Evolutionary conservation across 2,113 vertebrate genomes (phyloP).

Genomic region (Pachypanchax playfairii): DNA sequence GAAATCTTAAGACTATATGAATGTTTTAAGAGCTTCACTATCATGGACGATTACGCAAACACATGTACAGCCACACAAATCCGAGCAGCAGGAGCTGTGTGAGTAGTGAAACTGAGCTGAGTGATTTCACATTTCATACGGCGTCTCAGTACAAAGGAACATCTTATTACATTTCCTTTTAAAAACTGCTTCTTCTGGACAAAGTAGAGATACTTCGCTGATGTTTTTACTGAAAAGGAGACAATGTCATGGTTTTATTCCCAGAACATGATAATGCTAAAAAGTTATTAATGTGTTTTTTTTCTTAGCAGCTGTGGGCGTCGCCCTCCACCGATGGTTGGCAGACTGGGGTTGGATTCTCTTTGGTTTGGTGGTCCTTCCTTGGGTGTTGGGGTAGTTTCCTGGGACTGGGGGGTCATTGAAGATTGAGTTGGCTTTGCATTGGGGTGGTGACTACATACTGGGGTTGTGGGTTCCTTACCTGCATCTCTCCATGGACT

Average conservation of each 20-base stretch:
- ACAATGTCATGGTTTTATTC: neutral
- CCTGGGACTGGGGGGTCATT: too few species aligned
- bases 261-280: too few species aligned
- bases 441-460: too few species aligned
- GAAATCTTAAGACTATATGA: slow-evolving; percentile 17
- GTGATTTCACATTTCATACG: slow-evolving; percentile 15
- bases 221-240: neutral
- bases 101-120: slow-evolving; percentile 35
- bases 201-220: neutral
- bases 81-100: slow-evolving; percentile 28
- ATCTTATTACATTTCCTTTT: neutral
- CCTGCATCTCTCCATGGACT: too few species aligned
- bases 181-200: neutral
- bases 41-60: slow-evolving; percentile 45
- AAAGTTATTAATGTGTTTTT: too few species aligned
- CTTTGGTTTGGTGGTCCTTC: too few species aligned
- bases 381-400: too few species aligned
- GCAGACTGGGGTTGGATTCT: too few species aligned
- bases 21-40: slow-evolving; percentile 44
- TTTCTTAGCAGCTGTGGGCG: too few species aligned
- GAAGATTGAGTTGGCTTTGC: too few species aligned
- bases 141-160: neutral
- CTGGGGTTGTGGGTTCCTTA: too few species aligned
- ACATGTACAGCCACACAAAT: slow-evolving; percentile 30
- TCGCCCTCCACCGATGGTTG: too few species aligned